These are phyloP conservation scores for Plebejus argus DNA, from an alignment of 2,888 invertebrate species.

Conservation along the genomic window DNA sequence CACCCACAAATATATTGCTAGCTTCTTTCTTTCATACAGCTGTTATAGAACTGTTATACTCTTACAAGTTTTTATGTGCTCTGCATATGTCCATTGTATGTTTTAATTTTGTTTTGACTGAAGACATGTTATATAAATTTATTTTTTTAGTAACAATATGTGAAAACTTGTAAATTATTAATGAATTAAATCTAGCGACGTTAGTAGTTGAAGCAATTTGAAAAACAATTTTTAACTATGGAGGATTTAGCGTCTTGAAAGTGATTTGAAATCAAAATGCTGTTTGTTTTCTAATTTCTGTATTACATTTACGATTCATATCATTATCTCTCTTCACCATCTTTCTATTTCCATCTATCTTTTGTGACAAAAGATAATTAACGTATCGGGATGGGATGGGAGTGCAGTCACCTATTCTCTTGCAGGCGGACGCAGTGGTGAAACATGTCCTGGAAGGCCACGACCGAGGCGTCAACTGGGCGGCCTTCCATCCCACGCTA, in stretches of 20 bases:
- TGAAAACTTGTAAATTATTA: no score
- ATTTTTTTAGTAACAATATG: no score
- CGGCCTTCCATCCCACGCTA: conserved; percentile 95
- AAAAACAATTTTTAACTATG: no score
- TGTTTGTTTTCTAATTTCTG: no score
- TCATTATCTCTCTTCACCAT: not conserved
- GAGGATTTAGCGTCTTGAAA: no score
- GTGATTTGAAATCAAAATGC: no score
- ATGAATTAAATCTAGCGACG: no score
- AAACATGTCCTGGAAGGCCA: conserved; percentile 96
- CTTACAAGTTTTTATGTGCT: not conserved
- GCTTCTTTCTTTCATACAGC: not conserved
- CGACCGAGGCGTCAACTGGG: conserved; percentile 99
- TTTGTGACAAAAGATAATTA: not conserved
- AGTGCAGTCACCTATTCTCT: conserved; percentile 20
- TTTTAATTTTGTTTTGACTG: no score
- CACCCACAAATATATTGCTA: not conserved
- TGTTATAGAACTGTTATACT: no score
- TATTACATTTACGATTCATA: not conserved
- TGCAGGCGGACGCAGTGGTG: conserved; percentile 93
- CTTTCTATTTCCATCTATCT: conserved; percentile 4
- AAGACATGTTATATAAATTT: no score
- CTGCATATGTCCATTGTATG: not conserved
- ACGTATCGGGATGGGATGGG: not conserved
- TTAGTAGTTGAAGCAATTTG: no score